A percentile compares a stretch with the other conserved stretches of the same genome.
Conservation (phyloP, 2,888 invertebrate genomes). For the Aromia moschata region DNA sequence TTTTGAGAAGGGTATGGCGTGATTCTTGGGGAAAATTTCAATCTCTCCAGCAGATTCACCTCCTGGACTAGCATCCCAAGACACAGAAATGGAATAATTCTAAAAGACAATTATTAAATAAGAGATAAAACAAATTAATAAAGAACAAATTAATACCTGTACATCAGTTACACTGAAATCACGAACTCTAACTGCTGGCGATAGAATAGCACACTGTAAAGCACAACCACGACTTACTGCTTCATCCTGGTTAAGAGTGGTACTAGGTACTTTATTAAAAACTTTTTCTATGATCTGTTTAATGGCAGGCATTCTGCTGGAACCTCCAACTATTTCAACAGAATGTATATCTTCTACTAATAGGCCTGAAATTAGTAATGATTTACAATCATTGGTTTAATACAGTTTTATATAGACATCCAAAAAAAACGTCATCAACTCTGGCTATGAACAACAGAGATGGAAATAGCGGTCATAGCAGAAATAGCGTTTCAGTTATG, state of each 20-base stretch:
- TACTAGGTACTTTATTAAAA: slow-evolving; percentile 86
- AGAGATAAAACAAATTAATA: no score
- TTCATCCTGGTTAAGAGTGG: slow-evolving; percentile 98
- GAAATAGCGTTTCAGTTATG: no score
- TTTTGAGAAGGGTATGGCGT: slow-evolving; percentile 92
- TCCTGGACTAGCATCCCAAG: slow-evolving; percentile 76
- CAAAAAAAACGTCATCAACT: no score
- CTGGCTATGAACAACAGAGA: no score
- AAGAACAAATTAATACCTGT: no score
- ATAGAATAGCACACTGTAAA: slow-evolving; percentile 95
- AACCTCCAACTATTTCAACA: slow-evolving; percentile 97
- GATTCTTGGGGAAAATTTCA: slow-evolving; percentile 92
- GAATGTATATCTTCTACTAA: slow-evolving; percentile 87
- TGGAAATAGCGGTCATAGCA: no score
- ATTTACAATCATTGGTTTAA: no score
- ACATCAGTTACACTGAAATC: slow-evolving; percentile 95
- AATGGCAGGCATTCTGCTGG: slow-evolving; percentile 92
- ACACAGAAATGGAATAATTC: slow-evolving; percentile 85
- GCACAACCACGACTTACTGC: slow-evolving; percentile 97
- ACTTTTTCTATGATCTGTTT: slow-evolving; percentile 90
- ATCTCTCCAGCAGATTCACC: slow-evolving; percentile 77
- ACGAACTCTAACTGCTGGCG: slow-evolving; percentile 95
- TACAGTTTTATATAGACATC: no score
- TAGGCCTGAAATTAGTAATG: slow-evolving; percentile 78
- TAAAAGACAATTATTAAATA: no score